A percentile compares a stretch with the other conserved stretches of the same genome.
phyloP scores from a whole-genome alignment of 1,140 invertebrate species.

The Samia ricini region DNA sequence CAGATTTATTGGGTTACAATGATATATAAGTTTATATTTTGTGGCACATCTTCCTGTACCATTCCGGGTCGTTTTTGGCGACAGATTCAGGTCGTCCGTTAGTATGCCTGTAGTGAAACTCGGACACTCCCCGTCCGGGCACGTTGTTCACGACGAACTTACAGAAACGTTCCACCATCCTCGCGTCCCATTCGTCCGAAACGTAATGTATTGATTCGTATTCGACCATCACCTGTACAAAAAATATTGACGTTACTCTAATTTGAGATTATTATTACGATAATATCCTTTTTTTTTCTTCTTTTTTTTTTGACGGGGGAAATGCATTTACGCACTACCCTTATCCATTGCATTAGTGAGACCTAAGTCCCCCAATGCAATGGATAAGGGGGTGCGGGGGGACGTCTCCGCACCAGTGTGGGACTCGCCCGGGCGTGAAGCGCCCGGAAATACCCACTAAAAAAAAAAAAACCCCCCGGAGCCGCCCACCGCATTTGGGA shows the following conservation, averaged over 20 bases:
- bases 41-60: slow-evolving; percentile 71
- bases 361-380: no score
- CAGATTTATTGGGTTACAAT: no score
- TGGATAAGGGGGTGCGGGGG: no score
- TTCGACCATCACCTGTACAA: slow-evolving; percentile 74
- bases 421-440: no score
- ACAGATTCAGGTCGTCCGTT: slow-evolving; percentile 65
- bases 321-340: no score
- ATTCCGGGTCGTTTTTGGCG: slow-evolving; percentile 72
- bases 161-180: slow-evolving; percentile 83
- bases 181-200: slow-evolving; percentile 82
- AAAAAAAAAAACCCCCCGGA: slow-evolving; percentile 11
- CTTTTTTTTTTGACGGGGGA: no score
- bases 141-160: slow-evolving; percentile 81
- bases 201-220: slow-evolving; percentile 82
- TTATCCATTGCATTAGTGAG: no score
- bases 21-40: slow-evolving; percentile 44
- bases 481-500: no score
- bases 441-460: slow-evolving; percentile 2
- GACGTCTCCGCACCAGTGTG: no score
- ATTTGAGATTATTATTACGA: no score
- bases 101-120: slow-evolving; percentile 83
- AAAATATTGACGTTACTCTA: background rate
- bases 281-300: no score
- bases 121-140: slow-evolving; percentile 82